phyloP scores from a whole-genome alignment of 2,797 vertebrate species.

The Hoplostethus mediterraneus region DNA sequence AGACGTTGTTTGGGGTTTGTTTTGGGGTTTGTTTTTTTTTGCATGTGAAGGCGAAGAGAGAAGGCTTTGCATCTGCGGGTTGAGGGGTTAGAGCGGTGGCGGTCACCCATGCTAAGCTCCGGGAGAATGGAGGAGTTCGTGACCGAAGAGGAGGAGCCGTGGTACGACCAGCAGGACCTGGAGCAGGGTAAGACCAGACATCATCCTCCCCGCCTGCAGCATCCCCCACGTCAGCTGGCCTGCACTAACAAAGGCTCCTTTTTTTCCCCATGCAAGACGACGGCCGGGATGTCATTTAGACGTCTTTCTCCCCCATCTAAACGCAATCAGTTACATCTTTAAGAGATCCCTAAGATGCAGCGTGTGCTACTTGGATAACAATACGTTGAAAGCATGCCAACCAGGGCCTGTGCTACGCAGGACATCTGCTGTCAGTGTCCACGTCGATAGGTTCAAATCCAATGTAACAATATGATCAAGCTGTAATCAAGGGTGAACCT shows the following conservation, averaged over 20 bases:
- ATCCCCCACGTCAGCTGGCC: constrained; percentile 47
- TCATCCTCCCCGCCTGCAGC: constrained; percentile 48
- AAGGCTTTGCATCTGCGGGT: constrained; percentile 14
- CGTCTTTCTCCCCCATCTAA: not conserved
- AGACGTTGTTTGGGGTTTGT: not conserved
- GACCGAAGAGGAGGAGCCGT: constrained; percentile 94
- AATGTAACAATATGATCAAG: too few species aligned
- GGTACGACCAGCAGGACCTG: constrained; percentile 96
- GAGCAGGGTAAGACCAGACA: constrained; percentile 89
- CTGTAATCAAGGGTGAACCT: not conserved
- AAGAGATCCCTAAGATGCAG: not conserved
- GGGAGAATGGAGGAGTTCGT: constrained; percentile 94
- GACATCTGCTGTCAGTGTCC: not conserved
- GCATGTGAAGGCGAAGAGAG: too few species aligned
- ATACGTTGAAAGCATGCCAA: constrained; percentile 57
- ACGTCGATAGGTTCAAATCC: not conserved
- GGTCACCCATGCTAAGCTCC: constrained; percentile 81
- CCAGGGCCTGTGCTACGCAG: constrained; percentile 31
- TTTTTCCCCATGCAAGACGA: constrained; percentile 1
- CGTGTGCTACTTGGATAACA: constrained; percentile 45
- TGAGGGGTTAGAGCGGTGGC: not conserved
- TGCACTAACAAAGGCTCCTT: constrained; percentile 65
- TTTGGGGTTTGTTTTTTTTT: not conserved
- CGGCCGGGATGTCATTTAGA: constrained; percentile 4
- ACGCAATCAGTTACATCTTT: not conserved